A percentile compares a stretch with the other conserved stretches of the same genome.
These are phyloP conservation scores for Eretmocerus hayati DNA, from an alignment of 2,888 invertebrate species.

Conservation along the genomic window DNA sequence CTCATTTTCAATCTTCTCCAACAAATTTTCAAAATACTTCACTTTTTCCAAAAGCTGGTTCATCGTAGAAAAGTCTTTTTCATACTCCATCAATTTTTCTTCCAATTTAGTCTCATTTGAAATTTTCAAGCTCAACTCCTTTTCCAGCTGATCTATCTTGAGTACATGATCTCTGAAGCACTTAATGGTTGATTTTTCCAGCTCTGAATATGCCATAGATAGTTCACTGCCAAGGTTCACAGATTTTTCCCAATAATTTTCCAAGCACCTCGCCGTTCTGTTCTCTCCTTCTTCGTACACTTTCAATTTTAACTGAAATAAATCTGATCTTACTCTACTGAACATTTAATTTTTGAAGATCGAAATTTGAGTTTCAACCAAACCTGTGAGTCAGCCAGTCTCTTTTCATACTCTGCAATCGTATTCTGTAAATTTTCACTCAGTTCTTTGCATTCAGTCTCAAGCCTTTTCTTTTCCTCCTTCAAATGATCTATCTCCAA, in stretches of 20 bases:
- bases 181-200: conserved; percentile 25
- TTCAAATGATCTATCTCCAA: conserved; percentile 24
- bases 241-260: conserved; percentile 27
- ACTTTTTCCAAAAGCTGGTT: conserved; percentile 28
- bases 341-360: background rate
- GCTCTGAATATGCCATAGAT: conserved; percentile 21
- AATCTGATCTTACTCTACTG: background rate
- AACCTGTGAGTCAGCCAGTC: conserved; percentile 20
- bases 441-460: conserved; percentile 20
- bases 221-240: conserved; percentile 27
- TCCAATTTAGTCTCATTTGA: conserved; percentile 22
- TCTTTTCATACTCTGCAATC: conserved; percentile 24
- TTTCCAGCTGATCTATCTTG: conserved; percentile 29
- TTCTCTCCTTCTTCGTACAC: conserved; percentile 25
- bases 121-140: conserved; percentile 25
- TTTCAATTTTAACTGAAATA: conserved; percentile 24
- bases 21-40: conserved; percentile 25
- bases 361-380: too few species aligned
- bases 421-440: conserved; percentile 14
- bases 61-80: conserved; percentile 23
- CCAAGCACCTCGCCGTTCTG: conserved; percentile 23
- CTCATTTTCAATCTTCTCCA: conserved; percentile 25
- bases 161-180: conserved; percentile 27
- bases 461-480: conserved; percentile 21
- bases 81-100: conserved; percentile 18